These are phyloP conservation scores for Yponomeuta evonymella DNA, from an alignment of 2,888 invertebrate species.

Conservation along the genomic window DNA sequence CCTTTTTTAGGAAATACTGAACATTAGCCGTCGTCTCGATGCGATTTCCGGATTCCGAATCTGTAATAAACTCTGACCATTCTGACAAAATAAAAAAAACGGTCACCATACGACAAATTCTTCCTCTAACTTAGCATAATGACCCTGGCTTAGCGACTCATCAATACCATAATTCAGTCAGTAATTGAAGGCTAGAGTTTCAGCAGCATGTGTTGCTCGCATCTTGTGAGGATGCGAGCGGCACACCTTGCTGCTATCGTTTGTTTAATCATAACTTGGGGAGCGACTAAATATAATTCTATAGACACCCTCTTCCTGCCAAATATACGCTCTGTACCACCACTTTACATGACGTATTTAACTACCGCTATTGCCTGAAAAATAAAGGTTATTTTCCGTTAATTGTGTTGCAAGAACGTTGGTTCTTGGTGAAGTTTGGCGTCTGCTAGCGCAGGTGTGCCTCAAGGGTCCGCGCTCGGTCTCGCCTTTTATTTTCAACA, in stretches of 20 bases:
- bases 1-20: neutral
- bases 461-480: slow-evolving; percentile 56
- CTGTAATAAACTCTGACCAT: too few species aligned
- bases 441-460: slow-evolving; percentile 62
- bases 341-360: slow-evolving; percentile 26
- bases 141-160: neutral
- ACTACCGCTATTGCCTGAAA: slow-evolving; percentile 26
- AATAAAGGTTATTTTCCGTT: slow-evolving; percentile 23
- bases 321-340: slow-evolving; percentile 57
- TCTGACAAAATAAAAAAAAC: too few species aligned
- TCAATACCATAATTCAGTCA: neutral
- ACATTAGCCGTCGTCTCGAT: neutral
- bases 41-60: neutral
- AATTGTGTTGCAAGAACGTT: neutral
- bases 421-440: slow-evolving; percentile 24
- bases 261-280: slow-evolving; percentile 65
- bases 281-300: slow-evolving; percentile 73
- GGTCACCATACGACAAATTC: neutral
- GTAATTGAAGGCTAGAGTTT: slow-evolving; percentile 3
- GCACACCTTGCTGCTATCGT: slow-evolving; percentile 71
- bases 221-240: slow-evolving; percentile 7
- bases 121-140: neutral
- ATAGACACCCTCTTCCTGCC: slow-evolving; percentile 75
- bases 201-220: neutral
- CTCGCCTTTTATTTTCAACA: slow-evolving; percentile 63